Evolutionary conservation across 2,113 vertebrate species (phyloP).

Genomic region (Nesogale talazaci): DNA sequence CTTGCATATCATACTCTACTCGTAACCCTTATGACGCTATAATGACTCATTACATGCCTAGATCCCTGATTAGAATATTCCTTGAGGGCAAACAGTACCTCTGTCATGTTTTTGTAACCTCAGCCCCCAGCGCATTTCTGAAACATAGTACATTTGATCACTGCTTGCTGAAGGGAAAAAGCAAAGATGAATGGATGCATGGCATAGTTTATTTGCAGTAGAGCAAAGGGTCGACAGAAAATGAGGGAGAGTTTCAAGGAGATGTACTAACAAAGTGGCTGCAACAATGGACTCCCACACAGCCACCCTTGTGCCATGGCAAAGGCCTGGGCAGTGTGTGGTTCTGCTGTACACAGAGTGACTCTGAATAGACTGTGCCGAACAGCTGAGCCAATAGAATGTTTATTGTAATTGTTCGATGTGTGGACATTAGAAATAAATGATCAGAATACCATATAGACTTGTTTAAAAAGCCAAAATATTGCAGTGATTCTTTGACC

Average conservation of each 20-base stretch:
- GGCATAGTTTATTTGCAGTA: slow-evolving; percentile 25
- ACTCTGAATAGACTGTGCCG: too few species aligned
- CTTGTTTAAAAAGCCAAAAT: neutral
- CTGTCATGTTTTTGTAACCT: slow-evolving; percentile 74
- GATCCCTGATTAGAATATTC: slow-evolving; percentile 61
- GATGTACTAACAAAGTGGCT: neutral
- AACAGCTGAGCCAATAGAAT: neutral
- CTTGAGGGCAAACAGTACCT: slow-evolving; percentile 54
- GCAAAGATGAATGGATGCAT: neutral
- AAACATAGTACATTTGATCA: slow-evolving; percentile 45
- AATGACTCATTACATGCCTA: slow-evolving; percentile 44
- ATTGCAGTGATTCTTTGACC: neutral
- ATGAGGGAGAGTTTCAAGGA: neutral
- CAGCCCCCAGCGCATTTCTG: slow-evolving; percentile 47
- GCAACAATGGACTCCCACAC: neutral
- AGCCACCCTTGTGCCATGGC: neutral
- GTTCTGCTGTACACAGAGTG: neutral
- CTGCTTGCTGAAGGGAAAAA: neutral
- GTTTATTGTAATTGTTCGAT: neutral
- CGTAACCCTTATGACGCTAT: neutral
- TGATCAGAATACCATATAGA: neutral
- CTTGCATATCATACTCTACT: slow-evolving; percentile 2
- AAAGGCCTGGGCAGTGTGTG: neutral
- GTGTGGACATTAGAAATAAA: slow-evolving; percentile 18
- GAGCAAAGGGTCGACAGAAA: neutral